phyloP scores from a whole-genome alignment of 1,140 invertebrate genomes.

The Drosophila saltans region DNA sequence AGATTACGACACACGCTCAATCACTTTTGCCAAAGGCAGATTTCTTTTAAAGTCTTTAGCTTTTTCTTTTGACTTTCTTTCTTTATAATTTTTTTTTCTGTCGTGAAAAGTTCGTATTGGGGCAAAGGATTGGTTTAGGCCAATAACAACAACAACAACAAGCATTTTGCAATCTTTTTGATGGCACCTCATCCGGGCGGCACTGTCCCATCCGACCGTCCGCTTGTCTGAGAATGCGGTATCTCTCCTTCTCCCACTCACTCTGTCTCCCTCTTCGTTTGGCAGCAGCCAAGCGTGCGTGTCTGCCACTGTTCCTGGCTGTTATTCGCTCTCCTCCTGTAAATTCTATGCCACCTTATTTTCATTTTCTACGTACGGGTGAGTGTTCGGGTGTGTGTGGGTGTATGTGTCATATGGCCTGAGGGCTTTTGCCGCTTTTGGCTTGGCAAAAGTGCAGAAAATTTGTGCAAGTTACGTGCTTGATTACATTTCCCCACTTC shows the following conservation, averaged over 20 bases:
- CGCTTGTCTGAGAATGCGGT: constrained; percentile 30
- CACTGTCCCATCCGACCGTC: neutral
- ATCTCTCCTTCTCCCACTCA: constrained; percentile 39
- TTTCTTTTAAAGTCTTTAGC: constrained; percentile 77
- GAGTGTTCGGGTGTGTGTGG: constrained; percentile 15
- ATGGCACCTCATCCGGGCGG: constrained; percentile 50
- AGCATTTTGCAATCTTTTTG: constrained; percentile 65
- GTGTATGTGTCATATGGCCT: constrained; percentile 58
- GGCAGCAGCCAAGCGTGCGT: constrained; percentile 62
- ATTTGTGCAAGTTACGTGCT: constrained; percentile 81
- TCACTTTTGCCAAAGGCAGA: constrained; percentile 69
- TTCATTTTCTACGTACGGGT: neutral
- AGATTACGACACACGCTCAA: constrained; percentile 64
- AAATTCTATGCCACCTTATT: neutral
- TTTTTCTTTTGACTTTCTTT: constrained; percentile 71
- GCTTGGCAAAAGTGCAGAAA: constrained; percentile 79
- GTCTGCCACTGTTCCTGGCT: constrained; percentile 38
- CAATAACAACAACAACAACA: constrained; percentile 36
- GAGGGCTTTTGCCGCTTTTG: constrained; percentile 63
- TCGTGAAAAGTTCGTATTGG: constrained; percentile 42
- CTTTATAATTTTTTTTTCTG: neutral
- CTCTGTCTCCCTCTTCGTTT: constrained; percentile 30
- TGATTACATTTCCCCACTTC: constrained; percentile 72
- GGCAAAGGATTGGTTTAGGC: constrained; percentile 56
- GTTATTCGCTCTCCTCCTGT: neutral